Percentiles rank a stretch among this genome's conserved stretches.
Conservation (phyloP, 2,797 vertebrate genomes). For the Triplophysa bombifrons region DNA sequence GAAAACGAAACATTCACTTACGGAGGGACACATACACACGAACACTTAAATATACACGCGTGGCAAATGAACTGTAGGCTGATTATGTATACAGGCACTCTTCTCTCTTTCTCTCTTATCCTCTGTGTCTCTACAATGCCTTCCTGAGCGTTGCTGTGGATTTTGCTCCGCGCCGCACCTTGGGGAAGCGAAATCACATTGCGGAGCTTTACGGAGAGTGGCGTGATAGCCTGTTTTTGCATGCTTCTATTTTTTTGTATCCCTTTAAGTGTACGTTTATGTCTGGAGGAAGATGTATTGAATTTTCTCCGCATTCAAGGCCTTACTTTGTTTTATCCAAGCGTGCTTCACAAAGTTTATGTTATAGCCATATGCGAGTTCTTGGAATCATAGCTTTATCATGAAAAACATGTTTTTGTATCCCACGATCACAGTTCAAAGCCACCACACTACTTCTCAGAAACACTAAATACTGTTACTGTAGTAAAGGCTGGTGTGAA, state of each 20-base stretch:
- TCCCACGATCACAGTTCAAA: slow-evolving; percentile 16
- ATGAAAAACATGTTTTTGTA: slow-evolving; percentile 22
- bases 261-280: slow-evolving; percentile 71
- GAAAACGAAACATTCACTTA: slow-evolving; percentile 45
- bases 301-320: slow-evolving; percentile 74
- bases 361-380: slow-evolving; percentile 76
- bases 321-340: slow-evolving; percentile 69
- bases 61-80: slow-evolving; percentile 83
- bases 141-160: slow-evolving; percentile 60
- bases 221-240: slow-evolving; percentile 73
- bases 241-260: slow-evolving; percentile 74
- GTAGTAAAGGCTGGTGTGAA: slow-evolving; percentile 43
- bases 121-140: slow-evolving; percentile 65
- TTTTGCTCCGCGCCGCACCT: slow-evolving; percentile 78
- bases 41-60: slow-evolving; percentile 83
- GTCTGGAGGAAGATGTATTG: slow-evolving; percentile 65
- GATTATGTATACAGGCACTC: slow-evolving; percentile 76
- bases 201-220: slow-evolving; percentile 77
- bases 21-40: slow-evolving; percentile 14
- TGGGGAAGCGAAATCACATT: slow-evolving; percentile 84
- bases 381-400: slow-evolving; percentile 74
- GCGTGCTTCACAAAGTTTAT: slow-evolving; percentile 66
- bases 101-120: slow-evolving; percentile 62
- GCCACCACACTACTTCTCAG: slow-evolving; percentile 45
- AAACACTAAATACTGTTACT: slow-evolving; percentile 44